Evolutionary conservation across 2,888 invertebrate genomes (phyloP).

Genomic region (Syritta pipiens): DNA sequence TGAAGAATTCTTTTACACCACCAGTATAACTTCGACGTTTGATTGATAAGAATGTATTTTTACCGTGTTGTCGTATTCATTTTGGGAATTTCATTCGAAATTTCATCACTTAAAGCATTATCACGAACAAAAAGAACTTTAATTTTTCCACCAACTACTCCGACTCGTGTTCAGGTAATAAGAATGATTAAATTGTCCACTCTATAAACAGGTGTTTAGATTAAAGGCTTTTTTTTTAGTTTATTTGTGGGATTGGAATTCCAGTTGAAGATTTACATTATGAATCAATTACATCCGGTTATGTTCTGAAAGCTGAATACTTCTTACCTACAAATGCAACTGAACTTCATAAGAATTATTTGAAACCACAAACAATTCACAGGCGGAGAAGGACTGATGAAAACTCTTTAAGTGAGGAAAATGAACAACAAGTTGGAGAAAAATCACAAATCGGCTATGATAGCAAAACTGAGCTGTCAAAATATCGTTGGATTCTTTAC

Average conservation of each 20-base stretch:
- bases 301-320: slow-evolving; percentile 77
- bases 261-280: slow-evolving; percentile 75
- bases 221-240: slow-evolving; percentile 69
- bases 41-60: slow-evolving; percentile 29
- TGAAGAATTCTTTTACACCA: not conserved
- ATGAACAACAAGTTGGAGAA: slow-evolving; percentile 58
- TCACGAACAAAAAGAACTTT: slow-evolving; percentile 68
- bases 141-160: slow-evolving; percentile 76
- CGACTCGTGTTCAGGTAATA: slow-evolving; percentile 76
- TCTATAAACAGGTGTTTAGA: too few relatives aligned
- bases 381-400: slow-evolving; percentile 68
- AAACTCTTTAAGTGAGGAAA: slow-evolving; percentile 7
- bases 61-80: not conserved
- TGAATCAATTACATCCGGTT: slow-evolving; percentile 77
- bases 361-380: slow-evolving; percentile 74
- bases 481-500: slow-evolving; percentile 76
- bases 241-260: slow-evolving; percentile 77
- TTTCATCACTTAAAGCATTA: too few relatives aligned
- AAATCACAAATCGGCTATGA: slow-evolving; percentile 70
- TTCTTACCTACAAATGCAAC: slow-evolving; percentile 74
- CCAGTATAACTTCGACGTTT: not conserved
- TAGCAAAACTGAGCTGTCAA: slow-evolving; percentile 66
- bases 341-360: slow-evolving; percentile 72
- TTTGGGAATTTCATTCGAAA: too few relatives aligned
- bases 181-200: not conserved